phyloP scores from a whole-genome alignment of 2,113 vertebrate species.

The Lonchura striata region DNA sequence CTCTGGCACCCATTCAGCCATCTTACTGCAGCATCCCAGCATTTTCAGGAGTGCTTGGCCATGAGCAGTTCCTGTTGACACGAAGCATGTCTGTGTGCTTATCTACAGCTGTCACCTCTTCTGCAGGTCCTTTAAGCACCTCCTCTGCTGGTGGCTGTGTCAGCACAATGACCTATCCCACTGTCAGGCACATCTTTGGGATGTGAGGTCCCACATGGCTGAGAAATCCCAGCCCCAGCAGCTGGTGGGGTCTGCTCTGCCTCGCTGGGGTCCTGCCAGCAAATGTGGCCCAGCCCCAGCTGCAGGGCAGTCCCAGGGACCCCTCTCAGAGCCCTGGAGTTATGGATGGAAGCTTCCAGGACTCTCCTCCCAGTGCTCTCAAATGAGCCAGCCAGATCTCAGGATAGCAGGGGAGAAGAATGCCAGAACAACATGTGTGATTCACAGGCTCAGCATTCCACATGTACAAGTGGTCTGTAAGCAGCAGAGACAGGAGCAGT shows the following conservation, averaged over 20 bases:
- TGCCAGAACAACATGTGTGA: not conserved
- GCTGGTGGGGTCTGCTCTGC: not conserved
- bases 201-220: rapidly evolving
- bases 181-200: not conserved
- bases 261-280: not conserved
- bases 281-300: not conserved
- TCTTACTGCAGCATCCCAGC: not conserved
- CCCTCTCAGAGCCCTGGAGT: not conserved
- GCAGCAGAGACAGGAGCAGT: not conserved
- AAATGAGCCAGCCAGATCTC: not conserved
- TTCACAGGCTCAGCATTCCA: not conserved
- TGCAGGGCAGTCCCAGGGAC: not conserved
- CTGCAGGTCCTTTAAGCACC: not conserved
- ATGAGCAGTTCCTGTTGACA: constrained; percentile 25
- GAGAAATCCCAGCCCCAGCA: not conserved
- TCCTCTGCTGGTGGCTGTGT: not conserved
- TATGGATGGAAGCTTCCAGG: not conserved
- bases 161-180: not conserved
- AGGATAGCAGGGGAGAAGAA: rapidly evolving
- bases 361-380: not conserved
- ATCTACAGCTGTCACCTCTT: constrained; percentile 49
- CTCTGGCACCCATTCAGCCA: constrained; percentile 18
- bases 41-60: constrained; percentile 31
- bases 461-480: not conserved
- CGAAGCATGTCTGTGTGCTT: not conserved